Percentiles rank a stretch among this genome's conserved stretches.
Evolutionary conservation across 2,113 vertebrate genomes (phyloP).

Genomic region (Eubucco bourcierii): DNA sequence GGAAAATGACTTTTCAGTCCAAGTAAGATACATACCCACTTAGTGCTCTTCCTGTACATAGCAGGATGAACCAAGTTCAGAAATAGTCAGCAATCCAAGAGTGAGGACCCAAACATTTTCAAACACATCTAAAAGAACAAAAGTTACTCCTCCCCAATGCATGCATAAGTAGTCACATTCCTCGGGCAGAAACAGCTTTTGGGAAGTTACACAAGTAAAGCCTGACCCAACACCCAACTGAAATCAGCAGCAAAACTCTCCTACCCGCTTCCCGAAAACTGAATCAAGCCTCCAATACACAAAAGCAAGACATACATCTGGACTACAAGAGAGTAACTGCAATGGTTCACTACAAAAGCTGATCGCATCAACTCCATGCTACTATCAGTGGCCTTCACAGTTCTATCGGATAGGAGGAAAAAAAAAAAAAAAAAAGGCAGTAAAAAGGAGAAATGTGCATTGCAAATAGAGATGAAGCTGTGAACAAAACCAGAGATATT

Average conservation of each 20-base stretch:
- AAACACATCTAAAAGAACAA: not conserved
- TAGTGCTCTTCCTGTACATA: not conserved
- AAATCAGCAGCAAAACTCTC: not conserved
- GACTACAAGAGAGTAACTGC: not conserved
- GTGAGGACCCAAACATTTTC: not conserved
- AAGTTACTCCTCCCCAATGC: accelerated
- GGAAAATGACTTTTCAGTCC: not conserved
- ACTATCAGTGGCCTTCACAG: not conserved
- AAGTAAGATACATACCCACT: not conserved
- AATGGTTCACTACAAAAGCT: not conserved
- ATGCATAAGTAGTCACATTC: not conserved
- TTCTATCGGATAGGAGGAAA: not conserved
- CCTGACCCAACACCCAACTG: not conserved
- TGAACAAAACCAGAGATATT: not conserved
- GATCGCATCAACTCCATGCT: not conserved
- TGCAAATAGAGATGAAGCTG: not conserved
- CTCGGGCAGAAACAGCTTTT: not conserved
- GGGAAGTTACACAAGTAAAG: not conserved
- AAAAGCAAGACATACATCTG: not conserved
- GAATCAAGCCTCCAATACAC: not conserved
- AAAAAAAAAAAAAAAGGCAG: not conserved
- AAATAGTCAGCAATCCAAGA: not conserved
- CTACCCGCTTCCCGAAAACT: not conserved
- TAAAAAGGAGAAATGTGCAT: not conserved
- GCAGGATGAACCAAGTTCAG: not conserved